Base-by-base conservation (phyloP, 2,888 invertebrate genomes). In the Theristus sp. region DNA sequence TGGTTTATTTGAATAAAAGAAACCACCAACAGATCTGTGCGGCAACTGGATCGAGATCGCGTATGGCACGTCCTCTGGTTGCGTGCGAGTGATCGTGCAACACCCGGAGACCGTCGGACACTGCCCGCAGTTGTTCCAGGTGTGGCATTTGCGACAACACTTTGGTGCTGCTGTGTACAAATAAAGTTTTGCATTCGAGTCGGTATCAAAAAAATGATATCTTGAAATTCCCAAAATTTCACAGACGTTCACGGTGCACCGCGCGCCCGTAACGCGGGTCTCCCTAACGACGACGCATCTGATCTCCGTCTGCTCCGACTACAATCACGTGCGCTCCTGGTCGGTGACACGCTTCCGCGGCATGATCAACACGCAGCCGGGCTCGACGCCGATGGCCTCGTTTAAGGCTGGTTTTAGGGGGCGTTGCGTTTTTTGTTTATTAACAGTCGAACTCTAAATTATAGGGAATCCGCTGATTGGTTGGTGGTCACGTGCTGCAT, bases 31-130 rank as follows among this genome's bases (percentile, higher is more conserved):
- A 89, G 91, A 88, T 80, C 80, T 91, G 62, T 90, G 90, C 77
- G 94, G 94, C 55, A 96, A 96, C 77, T 96, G 96, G 94, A 93
- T 98, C 71, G 98, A 98, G 79, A 96, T 98, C 69, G 98, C 96
- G 0, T 98, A 98, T 75, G 98, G 96, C 1, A 98, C 96, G 0
- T 84, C 86, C 66, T 66, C 75, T 25, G 96, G 96, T 1, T 88
- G 88, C 0, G 94, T 98, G 25, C 81, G 94, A 31, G 91, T 98
- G 1, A 94, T 98, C 62, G 94, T 96, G 0, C 96, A 96, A 71
- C 96, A 98, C 77, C 96, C 96, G 1, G 96, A 98, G 78, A 96
- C 96, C 0, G 93, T 94, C 1, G 94, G 94, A 0, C 93, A 96
- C 73, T 93, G 93, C 0, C 96, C 96, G 1, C 94, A 96, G 77